phyloP scores from a whole-genome alignment of 2,888 invertebrate species.

The Drepanosiphum platanoidis region DNA sequence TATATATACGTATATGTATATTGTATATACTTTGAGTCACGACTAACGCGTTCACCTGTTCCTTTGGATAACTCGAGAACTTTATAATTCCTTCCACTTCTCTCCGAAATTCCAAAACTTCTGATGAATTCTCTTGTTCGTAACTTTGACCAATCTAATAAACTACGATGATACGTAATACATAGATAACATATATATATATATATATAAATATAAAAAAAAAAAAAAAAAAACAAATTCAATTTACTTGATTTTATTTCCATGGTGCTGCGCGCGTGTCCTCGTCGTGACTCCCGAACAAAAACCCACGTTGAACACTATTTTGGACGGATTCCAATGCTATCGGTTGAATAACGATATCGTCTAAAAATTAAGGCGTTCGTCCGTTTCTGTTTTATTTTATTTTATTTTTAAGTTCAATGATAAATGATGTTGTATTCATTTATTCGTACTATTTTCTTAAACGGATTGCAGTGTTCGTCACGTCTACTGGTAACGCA shows the following conservation, averaged over 20 bases:
- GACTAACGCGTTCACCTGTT: not conserved
- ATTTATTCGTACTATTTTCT: not conserved
- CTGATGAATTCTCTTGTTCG: not conserved
- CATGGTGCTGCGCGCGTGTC: not conserved
- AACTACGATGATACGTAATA: not conserved
- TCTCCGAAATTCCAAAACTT: not conserved
- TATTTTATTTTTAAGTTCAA: not conserved
- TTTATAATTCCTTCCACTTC: not conserved
- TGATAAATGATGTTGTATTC: not conserved
- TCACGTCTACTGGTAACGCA: too few species aligned
- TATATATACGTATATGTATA: too few species aligned
- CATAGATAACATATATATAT: not conserved
- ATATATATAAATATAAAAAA: not conserved
- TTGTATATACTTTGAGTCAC: not conserved
- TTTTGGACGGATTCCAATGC: constrained; percentile 29
- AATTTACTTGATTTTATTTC: constrained; percentile 11
- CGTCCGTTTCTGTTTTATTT: not conserved
- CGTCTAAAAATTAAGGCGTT: not conserved
- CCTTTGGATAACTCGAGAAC: not conserved
- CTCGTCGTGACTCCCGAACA: not conserved
- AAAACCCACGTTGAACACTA: constrained; percentile 11
- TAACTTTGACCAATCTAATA: not conserved
- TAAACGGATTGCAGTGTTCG: not conserved
- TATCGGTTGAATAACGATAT: constrained; percentile 17
- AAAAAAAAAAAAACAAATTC: too few species aligned